These are phyloP conservation scores for Orius insidiosus DNA, from an alignment of 1,140 invertebrate genomes.

Conservation along the genomic window DNA sequence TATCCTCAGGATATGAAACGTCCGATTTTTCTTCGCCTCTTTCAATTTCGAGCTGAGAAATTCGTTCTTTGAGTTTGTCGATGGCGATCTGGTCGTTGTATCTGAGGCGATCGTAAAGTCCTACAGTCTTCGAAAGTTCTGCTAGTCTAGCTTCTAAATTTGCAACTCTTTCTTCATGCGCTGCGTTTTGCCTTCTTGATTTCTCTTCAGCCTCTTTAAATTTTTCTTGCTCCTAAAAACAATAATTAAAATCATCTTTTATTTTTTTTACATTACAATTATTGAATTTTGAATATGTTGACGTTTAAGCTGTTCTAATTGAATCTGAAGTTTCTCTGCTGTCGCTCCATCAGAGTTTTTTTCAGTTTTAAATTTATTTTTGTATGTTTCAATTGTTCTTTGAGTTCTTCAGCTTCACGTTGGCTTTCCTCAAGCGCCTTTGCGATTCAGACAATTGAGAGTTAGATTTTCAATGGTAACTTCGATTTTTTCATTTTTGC, in stretches of 20 bases:
- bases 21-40: conserved; percentile 20
- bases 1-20: conserved; percentile 17
- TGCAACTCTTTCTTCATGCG: conserved; percentile 57
- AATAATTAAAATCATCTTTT: conserved; percentile 5
- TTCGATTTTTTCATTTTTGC: conserved; percentile 41
- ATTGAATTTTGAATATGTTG: conserved; percentile 32
- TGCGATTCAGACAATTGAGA: conserved; percentile 22
- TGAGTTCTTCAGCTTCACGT: conserved; percentile 39
- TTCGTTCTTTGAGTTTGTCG: conserved; percentile 39
- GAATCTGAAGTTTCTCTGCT: conserved; percentile 46
- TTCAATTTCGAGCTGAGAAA: conserved; percentile 26
- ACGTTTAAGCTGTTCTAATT: conserved; percentile 51
- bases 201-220: conserved; percentile 46
- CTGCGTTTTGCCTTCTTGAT: conserved; percentile 40
- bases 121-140: conserved; percentile 60
- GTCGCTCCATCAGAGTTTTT: conserved; percentile 43
- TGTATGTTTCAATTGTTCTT: conserved; percentile 40
- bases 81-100: conserved; percentile 59
- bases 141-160: conserved; percentile 58
- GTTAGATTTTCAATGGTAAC: conserved; percentile 30
- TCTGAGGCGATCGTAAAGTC: conserved; percentile 53
- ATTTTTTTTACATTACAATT: no score
- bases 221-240: conserved; percentile 41
- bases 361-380: conserved; percentile 39
- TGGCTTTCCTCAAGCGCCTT: conserved; percentile 29